Base-by-base conservation (phyloP, 2,113 vertebrate genomes). In the Piaya cayana region DNA sequence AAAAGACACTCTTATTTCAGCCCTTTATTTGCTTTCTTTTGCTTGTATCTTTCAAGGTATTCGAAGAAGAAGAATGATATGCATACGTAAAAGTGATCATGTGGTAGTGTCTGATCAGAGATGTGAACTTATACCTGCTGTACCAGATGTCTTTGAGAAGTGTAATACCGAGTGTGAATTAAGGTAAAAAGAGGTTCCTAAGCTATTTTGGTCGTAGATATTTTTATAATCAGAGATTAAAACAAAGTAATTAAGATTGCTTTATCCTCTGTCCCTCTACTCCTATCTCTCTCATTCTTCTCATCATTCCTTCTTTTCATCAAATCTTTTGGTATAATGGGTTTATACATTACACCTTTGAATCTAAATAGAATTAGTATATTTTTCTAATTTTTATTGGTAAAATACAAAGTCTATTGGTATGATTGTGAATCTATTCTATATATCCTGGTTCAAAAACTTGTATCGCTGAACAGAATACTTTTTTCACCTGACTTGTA, bases 81-180 rank as follows among this genome's bases (percentile, higher is more conserved):
- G 99, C 82, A 70, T 99, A 93, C 98, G 98, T 29, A 98, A 98
- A 96, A 99, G 98, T 30, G 99, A 99, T 96, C 98, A 63, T 22
- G 83, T 98, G 19, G 97, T 98, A 69, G 98, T 99, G 29, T 98
- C 99, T 20, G 98, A 99, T 84, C 98, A 99, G 94, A 98, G 98
- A 89, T 99, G 99, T 98, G 98, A 98, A 72, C 96, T 98, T 90
- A 85, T 97, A 91, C 96, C 98, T 63, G 92, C 94, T 22, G 98
- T 98, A 8, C 86, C 95, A 63, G 86, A 96, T 79, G 92, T 97
- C 37, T 97, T 95, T 32, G 99, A 99, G 96, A 97, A 97, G 37
- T 99, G 99, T 97, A 99, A 99, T 92, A 94, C 95, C 19, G 98
- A 99, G 64, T 99, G 99, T 97, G 99, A 99, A 97, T 97, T 99